Evolutionary conservation across 2,888 invertebrate species (phyloP), one percentile per base, ranked within the genome.

Genomic region (Ormyrus thymus): DNA sequence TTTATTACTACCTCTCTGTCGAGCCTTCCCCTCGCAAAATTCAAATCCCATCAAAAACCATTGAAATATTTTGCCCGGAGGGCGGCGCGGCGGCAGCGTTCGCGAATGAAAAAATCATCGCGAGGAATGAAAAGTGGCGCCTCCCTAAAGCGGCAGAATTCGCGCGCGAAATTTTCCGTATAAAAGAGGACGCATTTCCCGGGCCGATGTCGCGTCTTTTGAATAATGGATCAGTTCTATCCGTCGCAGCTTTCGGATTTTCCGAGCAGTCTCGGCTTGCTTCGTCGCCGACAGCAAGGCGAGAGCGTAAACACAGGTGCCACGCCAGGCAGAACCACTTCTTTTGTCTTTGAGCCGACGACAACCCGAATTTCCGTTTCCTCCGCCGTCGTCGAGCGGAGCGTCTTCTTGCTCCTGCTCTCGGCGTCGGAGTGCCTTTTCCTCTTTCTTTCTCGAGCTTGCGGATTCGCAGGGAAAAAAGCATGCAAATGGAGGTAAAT

Each of bases 201-300:
- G 78, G 73, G 68, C 65, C 53, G 73, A 61, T 55, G 66, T 13
- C 56, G 61, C 59, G 48, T 72, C 72, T 66, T 78, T 61, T 78
- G 78, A 78, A 78, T 78, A 78, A 78, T 78, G 78, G 78, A 78
- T 72, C 53, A 66, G 51, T 45, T 61, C 61, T 10, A 29, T 29
- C 29, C 29, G 29, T 29, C 29, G 29, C 29, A 29, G 53, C 53
- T 13, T 50, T 65, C 11, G 70, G 70, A 70, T 70, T 76, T 61
- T 55, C 66, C 58, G 66, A 51, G 74, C 58, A 74, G 74, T 66
- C 66, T 66, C 51, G 50, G 66, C 48, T 29, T 51, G 58, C 43
- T 29, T 29, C 29, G 29, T 0, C 29, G 29, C 29, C 29, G 29
- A 29, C 29, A 1, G 29, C 29, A 29, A 29, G 29, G 29, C 29